Conservation (phyloP, 64 coral and sea anemone species). For the Acropora yongei region DNA sequence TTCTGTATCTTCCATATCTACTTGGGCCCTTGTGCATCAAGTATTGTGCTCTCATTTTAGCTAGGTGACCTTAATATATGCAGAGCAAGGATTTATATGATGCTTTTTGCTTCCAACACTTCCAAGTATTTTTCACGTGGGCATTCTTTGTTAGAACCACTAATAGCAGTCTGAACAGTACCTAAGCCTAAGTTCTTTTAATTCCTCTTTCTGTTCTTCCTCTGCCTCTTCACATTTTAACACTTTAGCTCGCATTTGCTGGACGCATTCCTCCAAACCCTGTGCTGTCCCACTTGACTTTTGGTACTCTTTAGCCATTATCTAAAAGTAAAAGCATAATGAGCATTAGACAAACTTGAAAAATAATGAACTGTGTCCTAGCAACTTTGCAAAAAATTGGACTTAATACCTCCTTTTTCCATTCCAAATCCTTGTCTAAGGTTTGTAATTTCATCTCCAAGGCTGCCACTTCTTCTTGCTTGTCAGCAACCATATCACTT, state of each 20-base stretch:
- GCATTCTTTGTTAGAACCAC: too few species aligned
- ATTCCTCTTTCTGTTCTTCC: constrained; percentile 51
- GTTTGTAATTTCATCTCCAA: constrained; percentile 75
- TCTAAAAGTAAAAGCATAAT: constrained; percentile 1
- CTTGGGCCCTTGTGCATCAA: too few species aligned
- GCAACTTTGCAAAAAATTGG: too few species aligned
- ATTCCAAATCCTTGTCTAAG: constrained; percentile 86
- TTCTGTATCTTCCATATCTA: too few species aligned
- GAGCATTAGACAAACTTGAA: not conserved
- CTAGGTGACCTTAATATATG: too few species aligned
- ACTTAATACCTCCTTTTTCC: constrained; percentile 86
- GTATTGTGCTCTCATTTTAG: too few species aligned
- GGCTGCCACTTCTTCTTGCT: constrained; percentile 70
- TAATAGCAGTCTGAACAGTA: not conserved
- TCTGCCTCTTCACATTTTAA: constrained; percentile 49
- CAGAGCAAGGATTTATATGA: too few species aligned
- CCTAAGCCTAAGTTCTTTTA: constrained; percentile 42
- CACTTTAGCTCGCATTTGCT: constrained; percentile 60
- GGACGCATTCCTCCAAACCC: constrained; percentile 39
- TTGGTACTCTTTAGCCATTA: constrained; percentile 88
- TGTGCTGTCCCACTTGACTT: constrained; percentile 56
- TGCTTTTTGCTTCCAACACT: too few species aligned
- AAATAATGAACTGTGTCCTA: too few species aligned
- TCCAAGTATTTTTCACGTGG: too few species aligned
- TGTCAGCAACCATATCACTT: constrained; percentile 84